Percentiles rank a stretch among this genome's conserved stretches.
phyloP scores from a whole-genome alignment of 2,888 invertebrate species.

The Uloborus plumipes region DNA sequence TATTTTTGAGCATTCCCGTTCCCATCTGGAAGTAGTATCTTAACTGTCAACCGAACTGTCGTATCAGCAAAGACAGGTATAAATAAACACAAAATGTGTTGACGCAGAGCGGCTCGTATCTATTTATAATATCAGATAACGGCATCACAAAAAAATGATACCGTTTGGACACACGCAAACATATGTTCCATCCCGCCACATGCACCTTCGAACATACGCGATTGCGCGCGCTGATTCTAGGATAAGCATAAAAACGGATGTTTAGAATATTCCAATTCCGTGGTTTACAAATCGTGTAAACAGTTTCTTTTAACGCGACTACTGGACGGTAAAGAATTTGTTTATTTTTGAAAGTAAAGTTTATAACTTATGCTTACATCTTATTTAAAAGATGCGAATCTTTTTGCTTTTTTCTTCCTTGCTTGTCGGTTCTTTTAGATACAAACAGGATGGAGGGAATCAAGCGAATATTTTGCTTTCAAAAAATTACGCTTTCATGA shows the following conservation, averaged over 20 bases:
- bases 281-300: constrained; percentile 40
- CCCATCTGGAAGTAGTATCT: too few species aligned
- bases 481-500: constrained; percentile 23
- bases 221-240: constrained; percentile 1
- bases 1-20: too few species aligned
- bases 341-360: constrained; percentile 48
- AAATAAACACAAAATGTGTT: constrained; percentile 13
- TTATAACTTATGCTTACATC: constrained; percentile 15
- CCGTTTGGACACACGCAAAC: too few species aligned
- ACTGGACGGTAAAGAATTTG: constrained; percentile 47
- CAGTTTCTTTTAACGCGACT: constrained; percentile 37
- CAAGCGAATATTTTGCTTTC: background rate
- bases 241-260: constrained; percentile 48
- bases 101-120: constrained; percentile 15
- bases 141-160: too few species aligned
- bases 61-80: too few species aligned
- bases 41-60: too few species aligned
- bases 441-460: too few species aligned
- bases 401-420: too few species aligned
- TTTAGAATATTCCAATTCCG: constrained; percentile 48
- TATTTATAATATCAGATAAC: constrained; percentile 33
- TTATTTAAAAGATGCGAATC: constrained; percentile 8
- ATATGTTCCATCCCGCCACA: too few species aligned
- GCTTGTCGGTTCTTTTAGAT: too few species aligned
- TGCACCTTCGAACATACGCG: too few species aligned